These are phyloP conservation scores for Lamellibrachia luymesi DNA, from an alignment of 1,140 invertebrate species.

Conservation along the genomic window DNA sequence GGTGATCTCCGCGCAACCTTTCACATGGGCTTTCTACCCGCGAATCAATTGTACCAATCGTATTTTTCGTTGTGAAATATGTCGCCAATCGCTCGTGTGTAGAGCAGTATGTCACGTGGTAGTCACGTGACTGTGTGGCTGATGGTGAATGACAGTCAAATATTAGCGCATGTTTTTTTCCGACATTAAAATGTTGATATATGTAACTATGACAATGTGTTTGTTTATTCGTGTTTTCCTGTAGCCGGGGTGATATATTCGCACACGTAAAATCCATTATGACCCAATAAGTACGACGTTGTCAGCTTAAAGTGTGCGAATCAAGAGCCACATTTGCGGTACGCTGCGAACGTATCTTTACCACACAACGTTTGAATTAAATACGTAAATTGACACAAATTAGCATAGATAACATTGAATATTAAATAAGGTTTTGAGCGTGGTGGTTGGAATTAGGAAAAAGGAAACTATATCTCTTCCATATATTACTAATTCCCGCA, in stretches of 20 bases:
- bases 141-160: background rate
- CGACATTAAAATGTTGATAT: constrained; percentile 5
- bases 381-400: background rate
- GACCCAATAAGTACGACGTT: background rate
- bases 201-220: background rate
- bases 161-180: background rate
- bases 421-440: background rate
- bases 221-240: background rate
- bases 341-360: background rate
- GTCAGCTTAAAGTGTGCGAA: background rate
- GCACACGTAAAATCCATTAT: background rate
- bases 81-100: background rate
- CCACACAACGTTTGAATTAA: background rate
- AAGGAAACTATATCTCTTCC: background rate
- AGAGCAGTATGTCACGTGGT: background rate
- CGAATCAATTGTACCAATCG: background rate
- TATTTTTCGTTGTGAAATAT: background rate
- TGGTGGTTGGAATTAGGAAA: background rate
- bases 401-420: background rate
- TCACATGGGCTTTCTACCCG: background rate
- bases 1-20: background rate
- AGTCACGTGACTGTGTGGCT: background rate
- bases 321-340: background rate
- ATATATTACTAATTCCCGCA: background rate
- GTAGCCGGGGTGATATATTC: background rate